Base-by-base conservation (phyloP, 2,888 invertebrate genomes). In the Acrobasis suavella region DNA sequence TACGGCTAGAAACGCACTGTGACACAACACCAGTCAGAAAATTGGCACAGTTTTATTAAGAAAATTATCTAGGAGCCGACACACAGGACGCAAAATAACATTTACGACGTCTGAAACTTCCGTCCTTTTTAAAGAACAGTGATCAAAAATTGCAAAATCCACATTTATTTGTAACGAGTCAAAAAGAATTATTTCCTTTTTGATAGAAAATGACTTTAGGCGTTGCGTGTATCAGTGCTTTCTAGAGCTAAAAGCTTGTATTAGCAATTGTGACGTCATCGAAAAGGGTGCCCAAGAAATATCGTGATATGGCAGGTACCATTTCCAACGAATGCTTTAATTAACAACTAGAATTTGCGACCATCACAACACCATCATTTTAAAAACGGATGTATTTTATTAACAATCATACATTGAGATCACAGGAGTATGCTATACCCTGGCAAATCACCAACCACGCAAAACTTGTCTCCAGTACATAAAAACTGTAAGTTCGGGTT, bases 331-430 rank as follows among this genome's bases (percentile, higher is more conserved):
- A 54, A 38, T 51, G 62, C 66, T 69, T 46, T 65, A 65, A 72
- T 46, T 65, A 65, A 72, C 64, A 67, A 63, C 67, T 65, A 64
- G 52, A 69, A 72, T 81, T 83, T 83, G 83, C 82, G 81, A 83
- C 80, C 76, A 78, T 74, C 75, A 78, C 77, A 78, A 72, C 75
- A 81, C 79, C 76, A 75, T 80, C 37, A 54, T 38, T 76, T 79
- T 75, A 74, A 72, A 77, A 74, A 80, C 74, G 76, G 78, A 73
- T 78, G 78, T 77, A 74, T 62, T 54, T 55, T 50, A 46, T 68
- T 80, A 84, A 87, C 89, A 88, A 86, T 85, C 89, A 88, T 85
- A 85, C 85, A 87, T 77, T 92, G 93, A 92, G 93, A 93, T 93
- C 93, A 92, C 92, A 91, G 85, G 91, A 86, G 90, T 86, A 88